These are phyloP conservation scores for Iselma pallidipennis DNA, from an alignment of 2,888 invertebrate species.

Conservation along the genomic window DNA sequence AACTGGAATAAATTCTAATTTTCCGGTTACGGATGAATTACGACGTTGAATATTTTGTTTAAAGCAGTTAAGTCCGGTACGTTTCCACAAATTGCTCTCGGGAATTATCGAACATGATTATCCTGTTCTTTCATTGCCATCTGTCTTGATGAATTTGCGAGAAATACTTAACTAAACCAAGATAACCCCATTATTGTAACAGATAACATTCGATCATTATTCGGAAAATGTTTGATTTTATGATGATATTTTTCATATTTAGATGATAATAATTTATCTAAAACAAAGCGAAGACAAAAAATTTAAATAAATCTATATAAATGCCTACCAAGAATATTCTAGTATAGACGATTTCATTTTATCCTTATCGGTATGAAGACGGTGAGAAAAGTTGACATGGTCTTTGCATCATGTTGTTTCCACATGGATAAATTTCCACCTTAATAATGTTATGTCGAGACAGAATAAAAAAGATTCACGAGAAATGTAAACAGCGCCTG, in stretches of 20 bases:
- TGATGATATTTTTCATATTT: background rate
- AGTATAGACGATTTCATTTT: conserved; percentile 36
- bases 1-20: conserved; percentile 49
- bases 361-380: conserved; percentile 29
- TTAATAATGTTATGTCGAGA: conserved; percentile 18
- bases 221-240: background rate
- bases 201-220: background rate
- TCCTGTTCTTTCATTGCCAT: conserved; percentile 16
- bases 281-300: background rate
- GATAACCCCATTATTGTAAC: too few relatives aligned
- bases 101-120: conserved; percentile 25
- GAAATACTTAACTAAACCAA: too few relatives aligned
- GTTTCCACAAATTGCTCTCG: conserved; percentile 23
- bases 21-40: conserved; percentile 44
- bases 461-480: background rate
- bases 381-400: conserved; percentile 26
- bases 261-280: background rate
- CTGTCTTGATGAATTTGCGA: conserved; percentile 9
- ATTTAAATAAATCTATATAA: background rate
- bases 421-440: conserved; percentile 29
- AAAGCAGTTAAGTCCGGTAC: conserved; percentile 38
- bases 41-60: conserved; percentile 44
- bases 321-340: too few relatives aligned
- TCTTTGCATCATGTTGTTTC: conserved; percentile 29
- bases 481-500: background rate